Base-by-base conservation (phyloP, 64 coral and sea anemone genomes). In the Cladopsammia gracilis region DNA sequence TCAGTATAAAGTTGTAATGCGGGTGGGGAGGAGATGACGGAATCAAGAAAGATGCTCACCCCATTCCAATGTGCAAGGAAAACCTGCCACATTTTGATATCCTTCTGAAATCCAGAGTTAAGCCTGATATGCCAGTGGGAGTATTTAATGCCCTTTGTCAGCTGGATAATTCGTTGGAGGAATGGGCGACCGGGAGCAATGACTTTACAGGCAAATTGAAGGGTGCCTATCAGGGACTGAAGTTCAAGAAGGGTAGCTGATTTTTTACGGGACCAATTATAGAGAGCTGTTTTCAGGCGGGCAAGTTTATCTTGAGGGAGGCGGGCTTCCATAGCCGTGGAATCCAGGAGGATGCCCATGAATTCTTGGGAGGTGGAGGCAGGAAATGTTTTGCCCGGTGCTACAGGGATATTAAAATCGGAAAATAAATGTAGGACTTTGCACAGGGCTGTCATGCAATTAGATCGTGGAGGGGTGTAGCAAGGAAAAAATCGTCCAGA, bases 301-400 rank as follows among this genome's bases (percentile, higher is more conserved):
- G 58, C 10, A 7, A 90, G 42, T 19, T 90, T 90, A 48, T 90
- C 88, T 0, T 18, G 22, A 3, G 88, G 74, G 20, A 79, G 75
- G 18, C 75, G 58, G 13, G 88, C 88, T 52, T 90, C 74, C 88
- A 90, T 78, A 4, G 18, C 47, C 7, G 1, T 1, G 19, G 74
- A 65, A 22, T 90, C 74, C 5, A 90, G 59, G n/a, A 78, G 47
- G 26, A 90, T 79, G 4, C 73, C 88, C 88, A 90, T 90, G 34
- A 90, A 90, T 54, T 90, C 88, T 9, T 79, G 74, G 34, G 23
- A 7, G 4, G 73, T 90, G 20, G 13, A 78, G 18, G 74, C 57
- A 49, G 56, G 25, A 4, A 58, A 23, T 3, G 88, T 90, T 58
- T 90, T 90, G 6, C 48, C 16, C 0, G 26, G 24, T 5, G 75